Conservation (phyloP, 2,113 vertebrate genomes). For the Gulo gulo region DNA sequence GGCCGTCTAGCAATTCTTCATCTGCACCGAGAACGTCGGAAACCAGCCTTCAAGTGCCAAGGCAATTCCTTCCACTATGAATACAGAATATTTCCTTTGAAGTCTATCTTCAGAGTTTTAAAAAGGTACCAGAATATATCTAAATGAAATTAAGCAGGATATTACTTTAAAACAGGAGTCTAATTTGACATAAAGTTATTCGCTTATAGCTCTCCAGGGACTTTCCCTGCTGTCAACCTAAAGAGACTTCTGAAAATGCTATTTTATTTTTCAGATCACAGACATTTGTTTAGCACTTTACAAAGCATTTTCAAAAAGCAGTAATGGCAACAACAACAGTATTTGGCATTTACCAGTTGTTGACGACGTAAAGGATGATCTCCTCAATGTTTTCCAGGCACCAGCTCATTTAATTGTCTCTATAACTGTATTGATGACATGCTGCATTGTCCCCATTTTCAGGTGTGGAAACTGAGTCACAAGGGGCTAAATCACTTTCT, state of each 20-base stretch:
- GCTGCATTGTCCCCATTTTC: neutral
- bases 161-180: neutral
- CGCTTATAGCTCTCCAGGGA: neutral
- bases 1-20: neutral
- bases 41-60: neutral
- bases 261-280: neutral
- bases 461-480: conserved; percentile 43
- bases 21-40: neutral
- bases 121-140: conserved; percentile 21
- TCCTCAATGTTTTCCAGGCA: neutral
- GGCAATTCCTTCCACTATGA: neutral
- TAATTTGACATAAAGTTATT: neutral
- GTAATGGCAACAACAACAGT: neutral
- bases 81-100: neutral
- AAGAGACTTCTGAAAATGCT: neutral
- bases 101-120: neutral
- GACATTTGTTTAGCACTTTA: neutral
- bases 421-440: neutral
- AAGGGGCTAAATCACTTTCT: neutral
- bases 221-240: neutral
- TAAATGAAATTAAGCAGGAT: conserved; percentile 4
- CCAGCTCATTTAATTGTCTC: neutral
- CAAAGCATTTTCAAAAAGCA: neutral
- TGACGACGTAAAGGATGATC: neutral
- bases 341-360: neutral